Percentiles rank a stretch among this genome's conserved stretches.
phyloP scores from a whole-genome alignment of 35 echinoderm and acorn worm species.

The Ophioderma brevispina region DNA sequence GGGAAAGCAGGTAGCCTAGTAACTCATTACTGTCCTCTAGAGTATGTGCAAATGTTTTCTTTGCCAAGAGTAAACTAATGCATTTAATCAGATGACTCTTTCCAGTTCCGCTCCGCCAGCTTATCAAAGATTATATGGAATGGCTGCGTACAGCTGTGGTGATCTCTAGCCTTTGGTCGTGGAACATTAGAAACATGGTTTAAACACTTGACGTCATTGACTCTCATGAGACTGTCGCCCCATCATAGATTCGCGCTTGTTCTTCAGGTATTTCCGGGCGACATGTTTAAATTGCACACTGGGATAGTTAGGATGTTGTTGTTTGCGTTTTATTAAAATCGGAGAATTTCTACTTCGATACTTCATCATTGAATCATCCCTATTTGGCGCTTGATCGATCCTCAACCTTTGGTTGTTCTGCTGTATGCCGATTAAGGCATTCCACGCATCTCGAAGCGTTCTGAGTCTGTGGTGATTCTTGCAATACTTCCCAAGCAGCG shows the following conservation, averaged over 20 bases:
- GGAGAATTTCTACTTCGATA: constrained; percentile 26
- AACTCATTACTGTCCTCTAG: constrained; percentile 23
- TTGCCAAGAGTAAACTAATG: constrained; percentile 29
- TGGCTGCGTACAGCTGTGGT: constrained; percentile 53
- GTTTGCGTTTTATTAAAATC: background rate
- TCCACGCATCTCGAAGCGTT: constrained; percentile 56
- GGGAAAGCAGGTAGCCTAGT: constrained; percentile 36
- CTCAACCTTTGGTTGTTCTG: constrained; percentile 53
- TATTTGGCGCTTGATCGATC: background rate
- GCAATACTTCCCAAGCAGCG: constrained; percentile 28
- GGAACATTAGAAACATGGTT: constrained; percentile 5
- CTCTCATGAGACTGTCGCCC: constrained; percentile 56
- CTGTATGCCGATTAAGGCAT: constrained; percentile 42
- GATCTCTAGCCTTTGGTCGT: constrained; percentile 43
- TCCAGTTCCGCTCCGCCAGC: constrained; percentile 67
- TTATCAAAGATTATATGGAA: constrained; percentile 78
- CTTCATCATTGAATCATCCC: constrained; percentile 24
- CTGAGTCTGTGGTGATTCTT: constrained; percentile 20
- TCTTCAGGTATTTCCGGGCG: constrained; percentile 1
- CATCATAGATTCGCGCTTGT: constrained; percentile 31
- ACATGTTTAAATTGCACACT: constrained; percentile 22
- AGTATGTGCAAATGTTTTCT: constrained; percentile 31
- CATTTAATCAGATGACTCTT: constrained; percentile 72
- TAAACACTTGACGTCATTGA: constrained; percentile 61
- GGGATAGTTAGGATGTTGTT: background rate